phyloP scores from a whole-genome alignment of 2,113 vertebrate species.

The Nannospalax galili region DNA sequence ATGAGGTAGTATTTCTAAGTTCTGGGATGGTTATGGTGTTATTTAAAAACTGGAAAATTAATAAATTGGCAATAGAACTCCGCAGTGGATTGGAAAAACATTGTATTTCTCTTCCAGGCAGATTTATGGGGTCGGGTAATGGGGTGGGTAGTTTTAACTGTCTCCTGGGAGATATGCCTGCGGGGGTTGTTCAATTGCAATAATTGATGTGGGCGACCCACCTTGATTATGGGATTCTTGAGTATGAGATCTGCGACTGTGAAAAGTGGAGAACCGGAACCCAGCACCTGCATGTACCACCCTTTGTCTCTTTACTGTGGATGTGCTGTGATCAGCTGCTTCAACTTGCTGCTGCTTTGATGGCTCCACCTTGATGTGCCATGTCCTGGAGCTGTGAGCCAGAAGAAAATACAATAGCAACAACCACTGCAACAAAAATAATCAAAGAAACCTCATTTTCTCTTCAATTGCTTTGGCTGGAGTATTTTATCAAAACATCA shows the following conservation, averaged over 20 bases:
- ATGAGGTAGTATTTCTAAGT: constrained; percentile 43
- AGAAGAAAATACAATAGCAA: too few relatives aligned
- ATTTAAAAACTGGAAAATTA: constrained; percentile 36
- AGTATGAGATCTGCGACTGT: background rate
- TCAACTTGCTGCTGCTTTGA: background rate
- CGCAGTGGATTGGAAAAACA: constrained; percentile 24
- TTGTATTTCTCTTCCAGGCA: background rate
- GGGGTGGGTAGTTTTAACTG: background rate
- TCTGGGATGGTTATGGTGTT: constrained; percentile 20
- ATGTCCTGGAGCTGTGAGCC: background rate
- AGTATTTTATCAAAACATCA: background rate
- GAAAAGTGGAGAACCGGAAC: background rate
- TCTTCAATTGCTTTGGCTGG: background rate
- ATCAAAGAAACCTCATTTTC: too few relatives aligned
- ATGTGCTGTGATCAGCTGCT: background rate
- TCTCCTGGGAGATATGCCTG: background rate
- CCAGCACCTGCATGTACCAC: background rate
- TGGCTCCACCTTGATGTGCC: background rate
- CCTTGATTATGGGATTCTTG: background rate
- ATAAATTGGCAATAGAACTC: constrained; percentile 15
- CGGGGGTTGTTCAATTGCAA: background rate
- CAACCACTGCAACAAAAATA: too few relatives aligned
- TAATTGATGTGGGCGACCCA: background rate
- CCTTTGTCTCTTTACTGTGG: background rate
- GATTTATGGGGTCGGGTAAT: background rate